phyloP scores from a whole-genome alignment of 2,797 vertebrate genomes.

The Brachyalestes nurse region DNA sequence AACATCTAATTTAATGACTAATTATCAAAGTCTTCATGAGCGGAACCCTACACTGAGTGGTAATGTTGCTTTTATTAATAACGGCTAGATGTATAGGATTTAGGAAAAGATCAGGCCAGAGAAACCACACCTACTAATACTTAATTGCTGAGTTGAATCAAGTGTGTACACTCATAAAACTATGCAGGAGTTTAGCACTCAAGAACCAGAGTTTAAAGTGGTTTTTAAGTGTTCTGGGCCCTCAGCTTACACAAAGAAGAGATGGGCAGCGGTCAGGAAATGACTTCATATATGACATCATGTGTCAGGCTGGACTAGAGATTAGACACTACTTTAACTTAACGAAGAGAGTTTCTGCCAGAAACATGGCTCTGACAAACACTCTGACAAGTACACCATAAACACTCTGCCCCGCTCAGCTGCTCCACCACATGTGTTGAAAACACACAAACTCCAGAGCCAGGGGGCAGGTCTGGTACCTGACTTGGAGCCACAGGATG shows the following conservation, averaged over 20 bases:
- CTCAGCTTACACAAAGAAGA: conserved; percentile 3
- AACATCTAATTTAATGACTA: too few species aligned
- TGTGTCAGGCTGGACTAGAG: conserved; percentile 68
- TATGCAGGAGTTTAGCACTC: background rate
- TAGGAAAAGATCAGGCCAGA: too few species aligned
- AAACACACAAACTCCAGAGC: conserved; percentile 33
- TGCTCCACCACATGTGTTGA: background rate
- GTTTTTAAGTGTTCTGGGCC: background rate
- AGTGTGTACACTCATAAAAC: background rate
- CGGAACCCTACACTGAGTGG: background rate
- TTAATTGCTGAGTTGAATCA: background rate
- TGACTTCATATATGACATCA: conserved; percentile 57
- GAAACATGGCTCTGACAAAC: conserved; percentile 71
- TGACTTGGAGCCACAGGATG: conserved; percentile 96
- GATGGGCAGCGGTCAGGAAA: conserved; percentile 38
- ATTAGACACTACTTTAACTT: conserved; percentile 81
- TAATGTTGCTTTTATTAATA: too few species aligned
- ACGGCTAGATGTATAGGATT: background rate
- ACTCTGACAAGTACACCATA: background rate
- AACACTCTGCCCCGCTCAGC: conserved; percentile 1
- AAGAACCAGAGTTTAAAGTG: background rate
- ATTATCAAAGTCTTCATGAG: too few species aligned
- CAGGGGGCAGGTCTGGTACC: conserved; percentile 70
- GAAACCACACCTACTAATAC: too few species aligned
- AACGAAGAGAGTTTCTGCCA: conserved; percentile 77